Percentiles rank a stretch among this genome's conserved stretches.
phyloP scores from a whole-genome alignment of 2,888 invertebrate species.

The Sycophila texana region DNA sequence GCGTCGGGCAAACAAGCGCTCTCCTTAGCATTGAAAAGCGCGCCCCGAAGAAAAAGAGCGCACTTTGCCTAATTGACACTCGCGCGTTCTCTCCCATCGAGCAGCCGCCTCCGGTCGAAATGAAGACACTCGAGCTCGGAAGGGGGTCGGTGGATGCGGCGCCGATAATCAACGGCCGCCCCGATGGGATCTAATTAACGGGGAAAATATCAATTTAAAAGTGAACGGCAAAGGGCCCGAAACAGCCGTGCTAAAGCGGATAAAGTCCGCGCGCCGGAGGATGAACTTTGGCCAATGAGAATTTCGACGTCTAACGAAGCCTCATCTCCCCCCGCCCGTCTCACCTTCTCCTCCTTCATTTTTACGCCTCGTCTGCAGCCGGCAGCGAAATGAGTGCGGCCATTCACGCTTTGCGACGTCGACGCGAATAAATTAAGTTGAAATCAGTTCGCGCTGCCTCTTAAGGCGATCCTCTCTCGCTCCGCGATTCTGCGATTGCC shows the following conservation, averaged over 20 bases:
- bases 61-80: constrained; percentile 37
- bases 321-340: background rate
- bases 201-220: constrained; percentile 42
- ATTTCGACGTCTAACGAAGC: constrained; percentile 42
- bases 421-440: constrained; percentile 64
- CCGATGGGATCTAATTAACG: constrained; percentile 40
- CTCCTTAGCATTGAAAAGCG: background rate
- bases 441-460: constrained; percentile 62
- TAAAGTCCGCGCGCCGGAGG: constrained; percentile 18
- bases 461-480: constrained; percentile 50
- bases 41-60: constrained; percentile 5
- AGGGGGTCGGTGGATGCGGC: background rate
- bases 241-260: background rate
- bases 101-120: background rate
- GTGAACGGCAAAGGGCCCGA: constrained; percentile 16
- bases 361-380: constrained; percentile 21
- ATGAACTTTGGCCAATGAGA: constrained; percentile 43
- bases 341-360: constrained; percentile 1
- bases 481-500: constrained; percentile 35
- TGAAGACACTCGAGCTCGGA: background rate
- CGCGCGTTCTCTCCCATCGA: background rate
- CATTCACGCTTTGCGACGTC: constrained; percentile 55
- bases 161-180: constrained; percentile 17
- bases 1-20: too few relatives aligned
- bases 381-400: constrained; percentile 55